phyloP scores from a whole-genome alignment of 2,888 invertebrate genomes.

The Diarsia mendica region DNA sequence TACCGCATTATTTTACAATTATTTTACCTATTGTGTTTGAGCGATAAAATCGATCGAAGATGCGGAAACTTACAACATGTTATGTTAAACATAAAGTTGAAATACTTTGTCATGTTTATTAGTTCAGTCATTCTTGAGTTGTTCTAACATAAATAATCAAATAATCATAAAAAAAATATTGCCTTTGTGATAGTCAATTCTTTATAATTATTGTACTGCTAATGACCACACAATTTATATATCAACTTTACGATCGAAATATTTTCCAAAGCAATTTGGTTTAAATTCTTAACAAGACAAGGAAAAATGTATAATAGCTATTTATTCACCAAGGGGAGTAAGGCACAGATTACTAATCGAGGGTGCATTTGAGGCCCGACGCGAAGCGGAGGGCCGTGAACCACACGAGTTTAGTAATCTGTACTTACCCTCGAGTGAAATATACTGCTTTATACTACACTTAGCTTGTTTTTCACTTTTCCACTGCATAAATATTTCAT shows the following conservation, averaged over 20 bases:
- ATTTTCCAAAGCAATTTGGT: neutral
- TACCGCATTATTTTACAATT: slow-evolving; percentile 17
- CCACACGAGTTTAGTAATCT: no score
- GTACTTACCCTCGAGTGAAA: no score
- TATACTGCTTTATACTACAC: no score
- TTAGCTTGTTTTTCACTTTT: no score
- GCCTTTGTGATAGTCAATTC: slow-evolving; percentile 23
- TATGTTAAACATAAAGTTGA: neutral
- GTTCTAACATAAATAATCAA: neutral
- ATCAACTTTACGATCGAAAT: slow-evolving; percentile 17
- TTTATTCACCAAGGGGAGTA: no score
- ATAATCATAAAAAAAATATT: slow-evolving; percentile 35
- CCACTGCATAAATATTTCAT: no score
- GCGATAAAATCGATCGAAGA: slow-evolving; percentile 2
- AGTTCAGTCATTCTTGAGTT: neutral
- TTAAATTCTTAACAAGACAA: neutral
- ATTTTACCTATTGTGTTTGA: slow-evolving; percentile 13
- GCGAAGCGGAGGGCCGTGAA: no score
- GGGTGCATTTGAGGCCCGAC: no score
- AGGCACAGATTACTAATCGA: no score
- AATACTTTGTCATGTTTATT: neutral
- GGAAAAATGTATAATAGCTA: no score
- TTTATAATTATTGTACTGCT: slow-evolving; percentile 34
- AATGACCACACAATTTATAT: slow-evolving; percentile 24
- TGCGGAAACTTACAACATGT: neutral